These are phyloP conservation scores for Scotopteryx bipunctaria DNA, from an alignment of 2,888 invertebrate species.

Conservation along the genomic window DNA sequence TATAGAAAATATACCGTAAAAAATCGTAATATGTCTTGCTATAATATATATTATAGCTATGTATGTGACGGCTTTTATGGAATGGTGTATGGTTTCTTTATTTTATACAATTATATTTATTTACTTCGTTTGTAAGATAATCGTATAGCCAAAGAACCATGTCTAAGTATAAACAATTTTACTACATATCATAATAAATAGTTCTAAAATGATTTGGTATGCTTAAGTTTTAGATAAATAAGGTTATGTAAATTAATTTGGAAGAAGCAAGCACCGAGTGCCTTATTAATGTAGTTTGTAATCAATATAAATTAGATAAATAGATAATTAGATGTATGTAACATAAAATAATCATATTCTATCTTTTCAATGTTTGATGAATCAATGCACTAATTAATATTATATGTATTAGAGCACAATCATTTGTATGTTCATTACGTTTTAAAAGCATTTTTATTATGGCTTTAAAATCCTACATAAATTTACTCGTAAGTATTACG, in stretches of 20 bases:
- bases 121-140: no score
- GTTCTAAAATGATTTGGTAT: neutral
- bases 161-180: no score
- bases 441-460: neutral
- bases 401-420: neutral
- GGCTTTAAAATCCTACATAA: neutral
- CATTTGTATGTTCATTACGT: neutral
- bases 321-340: neutral
- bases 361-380: neutral
- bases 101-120: no score
- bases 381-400: neutral
- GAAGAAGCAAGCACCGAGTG: constrained; percentile 69
- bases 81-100: no score
- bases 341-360: neutral
- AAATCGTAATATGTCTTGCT: no score
- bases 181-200: no score
- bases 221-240: neutral
- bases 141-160: no score
- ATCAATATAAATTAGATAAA: constrained; percentile 20
- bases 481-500: constrained; percentile 20
- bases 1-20: no score
- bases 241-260: constrained; percentile 23
- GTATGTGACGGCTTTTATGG: no score
- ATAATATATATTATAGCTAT: no score
- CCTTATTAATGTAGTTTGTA: constrained; percentile 76